phyloP scores from a whole-genome alignment of 2,888 invertebrate species.

The Diarsia brunnea region DNA sequence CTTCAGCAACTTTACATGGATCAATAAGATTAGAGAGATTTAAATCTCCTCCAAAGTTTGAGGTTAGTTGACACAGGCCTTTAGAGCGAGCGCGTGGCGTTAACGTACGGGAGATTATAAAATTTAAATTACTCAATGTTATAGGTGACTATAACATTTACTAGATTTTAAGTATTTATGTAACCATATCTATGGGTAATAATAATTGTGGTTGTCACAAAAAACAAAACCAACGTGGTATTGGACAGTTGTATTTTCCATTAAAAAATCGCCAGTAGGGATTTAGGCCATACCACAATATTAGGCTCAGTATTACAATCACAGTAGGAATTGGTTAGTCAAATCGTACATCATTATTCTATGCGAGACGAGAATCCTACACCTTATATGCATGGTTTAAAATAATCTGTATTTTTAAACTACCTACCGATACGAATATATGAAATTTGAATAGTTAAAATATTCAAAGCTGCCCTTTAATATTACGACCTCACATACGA shows the following conservation, averaged over 20 bases:
- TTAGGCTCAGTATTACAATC: background rate
- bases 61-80: background rate
- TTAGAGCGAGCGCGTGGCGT: too few relatives aligned
- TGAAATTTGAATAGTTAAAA: background rate
- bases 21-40: slow-evolving; percentile 32
- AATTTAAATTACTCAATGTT: too few relatives aligned
- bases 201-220: too few relatives aligned
- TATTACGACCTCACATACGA: slow-evolving; percentile 21
- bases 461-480: slow-evolving; percentile 36
- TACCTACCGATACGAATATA: too few relatives aligned
- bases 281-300: background rate
- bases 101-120: too few relatives aligned
- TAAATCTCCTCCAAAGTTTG: background rate
- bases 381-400: too few relatives aligned
- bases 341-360: background rate
- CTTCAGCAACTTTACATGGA: background rate
- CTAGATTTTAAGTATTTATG: too few relatives aligned
- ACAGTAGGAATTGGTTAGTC: background rate
- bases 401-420: background rate
- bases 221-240: too few relatives aligned
- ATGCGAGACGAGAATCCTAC: background rate
- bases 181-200: too few relatives aligned
- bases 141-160: too few relatives aligned
- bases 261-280: too few relatives aligned
- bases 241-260: too few relatives aligned